These are phyloP conservation scores for Periophthalmus magnuspinnatus DNA, from an alignment of 2,797 vertebrate genomes.

Conservation along the genomic window DNA sequence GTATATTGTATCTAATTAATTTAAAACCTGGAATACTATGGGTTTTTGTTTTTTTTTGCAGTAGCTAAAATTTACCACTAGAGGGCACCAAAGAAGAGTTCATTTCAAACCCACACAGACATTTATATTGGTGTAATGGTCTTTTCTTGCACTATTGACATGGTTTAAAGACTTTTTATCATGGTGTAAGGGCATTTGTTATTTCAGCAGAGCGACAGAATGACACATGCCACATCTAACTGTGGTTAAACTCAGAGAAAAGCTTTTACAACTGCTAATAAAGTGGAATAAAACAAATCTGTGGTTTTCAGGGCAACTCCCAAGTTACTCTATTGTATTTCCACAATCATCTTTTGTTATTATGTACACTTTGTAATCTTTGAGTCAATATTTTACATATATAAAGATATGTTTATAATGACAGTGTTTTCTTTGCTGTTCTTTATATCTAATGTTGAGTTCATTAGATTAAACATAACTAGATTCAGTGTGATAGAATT, in stretches of 20 bases:
- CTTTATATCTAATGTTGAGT: not conserved
- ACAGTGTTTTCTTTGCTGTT: not conserved
- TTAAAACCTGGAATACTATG: not conserved
- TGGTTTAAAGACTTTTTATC: not conserved
- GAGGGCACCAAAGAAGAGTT: slow-evolving; percentile 52
- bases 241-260: not conserved
- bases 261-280: not conserved
- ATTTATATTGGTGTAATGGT: too few species aligned
- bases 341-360: not conserved
- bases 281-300: slow-evolving; percentile 2
- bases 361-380: not conserved
- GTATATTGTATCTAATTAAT: too few species aligned
- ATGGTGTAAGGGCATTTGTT: not conserved
- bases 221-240: not conserved
- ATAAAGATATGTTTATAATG: not conserved
- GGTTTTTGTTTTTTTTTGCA: too few species aligned
- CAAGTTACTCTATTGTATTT: not conserved
- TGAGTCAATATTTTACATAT: slow-evolving; percentile 13
- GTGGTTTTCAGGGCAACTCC: not conserved
- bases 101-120: not conserved
- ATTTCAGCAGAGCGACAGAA: not conserved
- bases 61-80: slow-evolving; percentile 31
- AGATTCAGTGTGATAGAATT: not conserved
- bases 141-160: too few species aligned
- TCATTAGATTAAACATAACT: not conserved